Base-by-base conservation (phyloP, 2,888 invertebrate species). In the Rotaria magnacalcarata region DNA sequence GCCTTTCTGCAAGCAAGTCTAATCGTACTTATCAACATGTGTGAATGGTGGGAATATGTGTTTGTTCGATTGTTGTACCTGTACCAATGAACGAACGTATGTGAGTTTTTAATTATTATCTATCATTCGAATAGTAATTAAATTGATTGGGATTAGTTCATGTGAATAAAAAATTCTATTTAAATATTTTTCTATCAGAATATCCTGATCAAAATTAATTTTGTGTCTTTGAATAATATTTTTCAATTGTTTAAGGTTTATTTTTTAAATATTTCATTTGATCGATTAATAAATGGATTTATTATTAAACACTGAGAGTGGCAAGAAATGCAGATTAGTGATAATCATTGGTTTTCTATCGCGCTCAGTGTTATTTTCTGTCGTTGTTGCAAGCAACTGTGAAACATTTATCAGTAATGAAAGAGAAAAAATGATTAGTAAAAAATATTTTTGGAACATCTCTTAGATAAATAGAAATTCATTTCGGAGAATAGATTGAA, bases 71-170 rank as follows among this genome's bases (percentile, higher is more conserved):
- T 67, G 67, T 34, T 67, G 67, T 34, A 34, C 16, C 7, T 34
- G 67, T 67, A 67, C 67, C 34, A 67, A 67, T 34, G 67, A 67
- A 67, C 67, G 67, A 67, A 67, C 67, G 67, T 67, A 67, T 67
- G 67, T 67, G 67, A 67, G 67, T 67, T 34, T 34, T 67, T 34
- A 67, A 14, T 41, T 27, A 5, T 10, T 67, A 0, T 24, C 8
- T 56, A 8, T 7, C 52, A 52, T 24, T 21, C 7, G 8, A 24
- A 1, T 56, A 21, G 14, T 52, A 11, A 52, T 52, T 16, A 54
- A 21, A 4, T 54, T 7, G 21, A 54, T 54, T 21, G 6, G 19
- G 19, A 54, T 54, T 5, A 14, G 14, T 52, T 14, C 14, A 47
- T 7, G 47, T 10, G 7, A 11, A 16, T 52, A 14, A 11, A 52